phyloP scores from a whole-genome alignment of 2,888 invertebrate genomes.

The Conistra vaccinii region DNA sequence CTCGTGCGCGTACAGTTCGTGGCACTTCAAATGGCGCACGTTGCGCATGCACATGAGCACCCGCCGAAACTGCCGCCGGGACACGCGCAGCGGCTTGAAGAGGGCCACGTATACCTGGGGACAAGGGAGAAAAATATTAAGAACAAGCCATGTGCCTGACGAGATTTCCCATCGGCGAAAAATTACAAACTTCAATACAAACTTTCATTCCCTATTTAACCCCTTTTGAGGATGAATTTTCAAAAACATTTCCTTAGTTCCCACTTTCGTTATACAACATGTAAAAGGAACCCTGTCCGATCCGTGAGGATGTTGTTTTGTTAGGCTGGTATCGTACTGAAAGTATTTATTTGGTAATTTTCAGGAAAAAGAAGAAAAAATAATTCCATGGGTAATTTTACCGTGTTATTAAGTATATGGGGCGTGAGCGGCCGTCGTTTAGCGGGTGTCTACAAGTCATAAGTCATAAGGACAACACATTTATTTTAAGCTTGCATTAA shows the following conservation, averaged over 20 bases:
- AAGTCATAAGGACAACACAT: too few species aligned
- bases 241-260: background rate
- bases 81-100: constrained; percentile 95
- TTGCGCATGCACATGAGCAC: constrained; percentile 95
- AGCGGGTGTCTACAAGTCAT: too few species aligned
- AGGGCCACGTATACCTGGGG: constrained; percentile 94
- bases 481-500: background rate
- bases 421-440: too few species aligned
- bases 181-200: background rate
- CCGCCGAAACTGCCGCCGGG: constrained; percentile 95
- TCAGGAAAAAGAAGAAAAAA: too few species aligned
- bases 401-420: too few species aligned
- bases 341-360: too few species aligned
- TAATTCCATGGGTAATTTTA: too few species aligned
- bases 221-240: background rate
- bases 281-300: too few species aligned
- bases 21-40: constrained; percentile 95
- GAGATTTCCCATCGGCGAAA: background rate
- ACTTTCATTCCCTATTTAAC: background rate
- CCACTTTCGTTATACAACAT: too few species aligned
- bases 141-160: background rate
- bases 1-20: constrained; percentile 96
- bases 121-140: constrained; percentile 26
- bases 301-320: too few species aligned
- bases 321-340: too few species aligned